Evolutionary conservation across 2,113 vertebrate genomes (phyloP).

Genomic region (Cyanoramphus novaezelandiae): DNA sequence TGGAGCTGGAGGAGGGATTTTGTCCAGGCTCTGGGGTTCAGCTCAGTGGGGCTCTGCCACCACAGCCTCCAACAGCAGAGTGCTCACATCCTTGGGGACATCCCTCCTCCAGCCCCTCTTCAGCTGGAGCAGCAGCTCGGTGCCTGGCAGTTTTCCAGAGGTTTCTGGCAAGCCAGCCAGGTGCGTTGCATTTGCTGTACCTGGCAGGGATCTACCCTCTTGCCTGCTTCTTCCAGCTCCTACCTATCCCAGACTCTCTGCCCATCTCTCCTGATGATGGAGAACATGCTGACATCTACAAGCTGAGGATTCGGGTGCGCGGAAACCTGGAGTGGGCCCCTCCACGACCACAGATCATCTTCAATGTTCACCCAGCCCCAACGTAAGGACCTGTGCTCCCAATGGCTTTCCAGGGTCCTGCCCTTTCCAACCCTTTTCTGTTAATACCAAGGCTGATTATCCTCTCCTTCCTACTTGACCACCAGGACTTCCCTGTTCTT

Average conservation of each 20-base stretch:
- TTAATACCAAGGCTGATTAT: neutral
- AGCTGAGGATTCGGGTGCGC: constrained; percentile 92
- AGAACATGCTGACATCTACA: constrained; percentile 95
- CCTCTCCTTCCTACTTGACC: neutral
- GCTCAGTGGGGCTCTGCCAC: neutral
- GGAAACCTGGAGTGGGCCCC: constrained; percentile 98
- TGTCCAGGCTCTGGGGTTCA: neutral
- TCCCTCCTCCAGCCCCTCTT: neutral
- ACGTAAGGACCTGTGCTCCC: constrained; percentile 74
- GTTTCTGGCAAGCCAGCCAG: neutral
- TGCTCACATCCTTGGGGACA: neutral
- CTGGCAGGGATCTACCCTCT: neutral
- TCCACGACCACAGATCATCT: constrained; percentile 95
- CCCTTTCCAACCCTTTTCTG: neutral
- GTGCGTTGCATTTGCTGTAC: neutral
- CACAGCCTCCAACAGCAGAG: neutral
- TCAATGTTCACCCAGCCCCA: constrained; percentile 92
- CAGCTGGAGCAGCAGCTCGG: neutral
- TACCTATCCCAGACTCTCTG: constrained; percentile 94
- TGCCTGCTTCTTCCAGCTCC: constrained; percentile 76
- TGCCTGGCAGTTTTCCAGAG: neutral
- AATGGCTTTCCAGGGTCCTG: neutral
- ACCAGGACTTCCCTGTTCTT: neutral
- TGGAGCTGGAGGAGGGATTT: neutral
- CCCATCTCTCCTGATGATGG: constrained; percentile 96